Percentiles rank a stretch among this genome's conserved stretches.
phyloP scores from a whole-genome alignment of 2,888 invertebrate genomes.

The Caenorhabditis imperialis region DNA sequence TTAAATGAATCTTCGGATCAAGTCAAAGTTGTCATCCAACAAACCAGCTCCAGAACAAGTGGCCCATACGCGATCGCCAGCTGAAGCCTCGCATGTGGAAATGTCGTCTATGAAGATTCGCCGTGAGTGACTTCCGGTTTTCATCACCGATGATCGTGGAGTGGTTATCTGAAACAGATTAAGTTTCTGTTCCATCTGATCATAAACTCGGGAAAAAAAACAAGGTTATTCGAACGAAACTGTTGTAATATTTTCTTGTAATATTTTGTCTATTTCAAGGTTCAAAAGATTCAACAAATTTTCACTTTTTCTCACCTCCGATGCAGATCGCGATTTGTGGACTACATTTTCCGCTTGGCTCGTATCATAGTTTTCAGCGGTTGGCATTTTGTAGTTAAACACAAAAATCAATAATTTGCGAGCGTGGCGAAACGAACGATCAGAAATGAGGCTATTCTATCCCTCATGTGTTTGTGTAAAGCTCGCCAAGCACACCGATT shows the following conservation, averaged over 20 bases:
- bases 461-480: constrained; percentile 34
- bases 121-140: constrained; percentile 14
- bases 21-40: background rate
- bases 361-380: constrained; percentile 7
- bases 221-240: background rate
- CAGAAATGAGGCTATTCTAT: constrained; percentile 16
- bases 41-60: constrained; percentile 27
- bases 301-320: constrained; percentile 15
- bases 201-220: background rate
- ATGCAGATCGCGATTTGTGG: constrained; percentile 42
- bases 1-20: background rate
- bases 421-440: constrained; percentile 26
- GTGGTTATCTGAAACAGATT: constrained; percentile 16
- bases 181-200: no score
- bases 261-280: background rate
- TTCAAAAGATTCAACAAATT: background rate
- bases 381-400: constrained; percentile 8
- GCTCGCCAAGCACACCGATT: constrained; percentile 4
- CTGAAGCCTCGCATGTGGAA: constrained; percentile 37
- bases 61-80: constrained; percentile 60
- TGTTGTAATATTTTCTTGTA: background rate
- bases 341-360: constrained; percentile 5
- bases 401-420: constrained; percentile 31
- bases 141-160: background rate
- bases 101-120: constrained; percentile 56